Base-by-base conservation (phyloP, 2,113 vertebrate genomes). In the Meles meles region DNA sequence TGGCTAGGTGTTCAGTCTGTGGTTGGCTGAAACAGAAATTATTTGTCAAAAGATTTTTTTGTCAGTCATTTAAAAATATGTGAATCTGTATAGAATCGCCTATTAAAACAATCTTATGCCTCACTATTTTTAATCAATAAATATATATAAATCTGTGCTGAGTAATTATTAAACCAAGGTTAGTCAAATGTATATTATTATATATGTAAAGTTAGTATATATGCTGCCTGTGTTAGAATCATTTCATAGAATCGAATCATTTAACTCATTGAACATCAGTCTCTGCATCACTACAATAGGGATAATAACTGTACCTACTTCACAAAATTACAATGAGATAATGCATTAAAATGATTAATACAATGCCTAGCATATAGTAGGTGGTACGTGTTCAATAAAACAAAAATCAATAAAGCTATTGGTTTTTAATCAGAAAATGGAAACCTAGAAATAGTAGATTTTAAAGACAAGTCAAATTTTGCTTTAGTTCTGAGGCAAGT, bases 371-470 rank as follows among this genome's bases (percentile, higher is more conserved):
- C 39, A 63, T 20, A 49, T 0, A 93, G 39, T 52, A 94, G 37
- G 42, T 93, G 29, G 47, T 65, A 87, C 20, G 9, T 88, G n/a
- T 65, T 88, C 84, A 90, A 42, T 92, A 94, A 89, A 49, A 31
- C 37, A 80, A 90, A 90, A 90, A 39, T 44, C 82, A 69, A 81
- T 52, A 91, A 63, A 89, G 71, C 23, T 83, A 69, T 71, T 81
- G 57, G 14, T 77, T 94, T 89, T 84, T 96, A 47, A 94, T 88
- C 85, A 88, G 81, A 90, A 96, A 95, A 47, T 25, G 6, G 20
- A 94, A 72, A 93, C 52, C 14, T 65, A 59, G 77, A 39, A 80
- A 65, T 42, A 67, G 0, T 15, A 65, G 13, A 25, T 61, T 85
- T 52, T 81, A 82, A 71, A 90, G 67, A 87, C 9, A 71, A 55